These are phyloP conservation scores for Cassiopea andromeda DNA, from an alignment of 30 jellyfish, hydroid and myxozoan genomes.

Conservation along the genomic window DNA sequence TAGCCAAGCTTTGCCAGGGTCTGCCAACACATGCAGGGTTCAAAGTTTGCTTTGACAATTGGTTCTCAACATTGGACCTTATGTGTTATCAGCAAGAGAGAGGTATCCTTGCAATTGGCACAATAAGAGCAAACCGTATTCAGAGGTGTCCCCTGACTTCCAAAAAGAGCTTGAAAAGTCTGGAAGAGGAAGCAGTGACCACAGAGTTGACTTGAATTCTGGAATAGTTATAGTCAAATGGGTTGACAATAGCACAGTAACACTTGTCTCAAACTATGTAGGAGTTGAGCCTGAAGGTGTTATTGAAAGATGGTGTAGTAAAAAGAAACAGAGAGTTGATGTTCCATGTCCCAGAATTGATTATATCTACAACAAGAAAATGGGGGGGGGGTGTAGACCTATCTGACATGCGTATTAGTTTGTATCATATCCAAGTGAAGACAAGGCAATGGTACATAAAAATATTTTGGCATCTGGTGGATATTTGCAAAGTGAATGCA, in stretches of 20 bases:
- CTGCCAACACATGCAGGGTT: slow-evolving; percentile 19
- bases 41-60: slow-evolving; percentile 74
- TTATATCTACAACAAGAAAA: slow-evolving; percentile 34
- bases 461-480: slow-evolving; percentile 21
- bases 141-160: slow-evolving; percentile 55
- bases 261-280: slow-evolving; percentile 55
- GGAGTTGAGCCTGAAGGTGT: not conserved
- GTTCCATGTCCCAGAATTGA: slow-evolving; percentile 54
- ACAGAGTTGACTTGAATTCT: slow-evolving; percentile 48
- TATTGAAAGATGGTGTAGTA: slow-evolving; percentile 49
- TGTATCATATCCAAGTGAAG: slow-evolving; percentile 14
- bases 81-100: slow-evolving; percentile 39
- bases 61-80: slow-evolving; percentile 70
- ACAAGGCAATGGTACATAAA: not conserved
- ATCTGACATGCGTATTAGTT: slow-evolving; percentile 72
- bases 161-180: slow-evolving; percentile 60
- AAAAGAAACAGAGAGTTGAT: not conserved
- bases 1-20: slow-evolving; percentile 25
- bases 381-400: slow-evolving; percentile 90
- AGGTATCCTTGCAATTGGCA: slow-evolving; percentile 63
- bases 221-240: slow-evolving; percentile 60
- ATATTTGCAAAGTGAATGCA: slow-evolving; percentile 68
- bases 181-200: slow-evolving; percentile 59
- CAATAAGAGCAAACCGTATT: slow-evolving; percentile 52
- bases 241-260: slow-evolving; percentile 72